Evolutionary conservation across 2,113 vertebrate genomes (phyloP), one percentile per base, ranked within the genome.

Genomic region (Gambusia holbrooki): DNA sequence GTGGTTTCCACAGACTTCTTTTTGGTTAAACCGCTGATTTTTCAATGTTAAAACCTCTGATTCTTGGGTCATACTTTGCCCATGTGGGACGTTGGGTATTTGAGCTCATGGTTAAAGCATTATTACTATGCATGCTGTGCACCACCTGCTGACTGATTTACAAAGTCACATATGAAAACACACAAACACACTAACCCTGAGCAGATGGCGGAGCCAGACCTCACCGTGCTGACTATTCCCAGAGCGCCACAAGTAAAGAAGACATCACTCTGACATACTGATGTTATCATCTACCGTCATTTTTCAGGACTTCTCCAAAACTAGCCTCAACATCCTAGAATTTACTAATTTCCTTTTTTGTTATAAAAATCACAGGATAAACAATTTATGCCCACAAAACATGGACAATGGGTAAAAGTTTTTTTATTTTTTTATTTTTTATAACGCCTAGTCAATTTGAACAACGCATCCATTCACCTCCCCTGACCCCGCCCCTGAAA

Each of bases 191-290:
- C 58, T 68, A 76, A 84, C 86, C 83, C 79, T 1, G 62, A 91
- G 83, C 90, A 92, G 89, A 91, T 90, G 90, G 88, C 22, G 60
- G 30, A 87, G 79, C 42, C 89, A 91, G 92, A 88, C 84, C 90
- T 77, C 65, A 77, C 71, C 68, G 74, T 83, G 81, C 72, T 66
- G 79, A 87, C 62, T 65, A 87, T 62, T 71, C 84, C 79, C 85
- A 80, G 67, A 72, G 83, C 35, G 73, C 74, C 79, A 75, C 70
- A 89, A 80, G 82, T 87, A 87, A 91, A 85, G 74, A 91, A 87
- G 82, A 90, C 88, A 90, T 89, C 83, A 67, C 61, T 68, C 35
- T 80, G 74, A 84, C 75, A 66, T 67, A 62, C 73, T 51, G 7
- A 64, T 5, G 30, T 45, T 48, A n/a, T 35, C 48, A 3, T 42